Percentiles rank a stretch among this genome's conserved stretches.
Conservation (phyloP, 1,140 invertebrate genomes). For the Schlechtendalia chinensis region DNA sequence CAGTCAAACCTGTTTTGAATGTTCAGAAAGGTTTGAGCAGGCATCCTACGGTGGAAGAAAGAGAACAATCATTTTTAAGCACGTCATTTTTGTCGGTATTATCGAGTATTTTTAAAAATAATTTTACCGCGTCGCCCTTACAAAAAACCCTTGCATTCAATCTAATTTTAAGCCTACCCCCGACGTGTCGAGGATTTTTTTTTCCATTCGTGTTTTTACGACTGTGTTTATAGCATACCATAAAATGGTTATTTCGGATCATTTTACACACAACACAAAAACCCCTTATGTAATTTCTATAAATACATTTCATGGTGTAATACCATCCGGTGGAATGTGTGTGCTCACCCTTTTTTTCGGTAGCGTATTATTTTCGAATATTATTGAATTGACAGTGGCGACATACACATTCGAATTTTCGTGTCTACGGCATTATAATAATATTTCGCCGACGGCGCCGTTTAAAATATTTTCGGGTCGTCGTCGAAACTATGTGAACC, state of each 20-base stretch:
- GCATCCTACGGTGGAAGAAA: neutral
- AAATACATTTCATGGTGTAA: slow-evolving; percentile 4
- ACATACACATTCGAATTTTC: neutral
- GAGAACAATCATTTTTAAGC: neutral
- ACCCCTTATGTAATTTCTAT: slow-evolving; percentile 31
- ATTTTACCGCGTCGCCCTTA: neutral
- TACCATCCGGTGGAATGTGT: neutral
- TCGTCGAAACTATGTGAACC: neutral
- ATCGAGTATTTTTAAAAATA: neutral
- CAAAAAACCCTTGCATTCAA: neutral
- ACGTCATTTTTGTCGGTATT: neutral
- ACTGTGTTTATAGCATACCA: slow-evolving; percentile 21
- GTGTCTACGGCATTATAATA: neutral
- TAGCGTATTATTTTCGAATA: slow-evolving; percentile 35
- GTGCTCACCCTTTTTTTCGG: neutral
- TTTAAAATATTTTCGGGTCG: slow-evolving; percentile 27
- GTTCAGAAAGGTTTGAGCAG: neutral
- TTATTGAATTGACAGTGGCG: neutral
- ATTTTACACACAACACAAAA: slow-evolving; percentile 1
- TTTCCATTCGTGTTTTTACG: slow-evolving; percentile 29
- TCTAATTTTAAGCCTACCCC: slow-evolving; percentile 42
- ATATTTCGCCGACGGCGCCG: neutral
- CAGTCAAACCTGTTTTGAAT: slow-evolving; percentile 41
- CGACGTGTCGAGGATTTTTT: neutral
- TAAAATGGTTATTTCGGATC: slow-evolving; percentile 41